phyloP scores from a whole-genome alignment of 2,113 vertebrate species.

The Cyphomyrus plagiostoma region DNA sequence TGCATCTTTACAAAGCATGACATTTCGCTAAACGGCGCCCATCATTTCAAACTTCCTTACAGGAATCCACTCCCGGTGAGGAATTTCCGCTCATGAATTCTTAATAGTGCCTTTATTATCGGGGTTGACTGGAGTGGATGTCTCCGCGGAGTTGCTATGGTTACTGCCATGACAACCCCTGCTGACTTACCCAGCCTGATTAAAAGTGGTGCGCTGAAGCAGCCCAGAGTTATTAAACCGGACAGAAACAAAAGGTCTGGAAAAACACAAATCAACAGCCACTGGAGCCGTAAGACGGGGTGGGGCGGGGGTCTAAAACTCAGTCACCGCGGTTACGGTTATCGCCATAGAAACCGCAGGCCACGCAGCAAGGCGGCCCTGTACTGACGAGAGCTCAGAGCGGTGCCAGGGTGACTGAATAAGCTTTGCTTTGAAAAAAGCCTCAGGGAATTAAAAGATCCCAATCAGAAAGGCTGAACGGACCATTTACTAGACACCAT shows the following conservation, averaged over 20 bases:
- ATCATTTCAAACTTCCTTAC: slow-evolving; percentile 4
- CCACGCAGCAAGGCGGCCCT: background rate
- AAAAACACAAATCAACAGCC: slow-evolving; percentile 8
- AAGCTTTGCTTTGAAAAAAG: background rate
- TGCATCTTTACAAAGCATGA: background rate
- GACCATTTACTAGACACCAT: background rate
- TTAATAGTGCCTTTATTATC: slow-evolving; percentile 20
- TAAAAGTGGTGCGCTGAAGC: slow-evolving; percentile 10
- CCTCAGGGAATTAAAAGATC: background rate
- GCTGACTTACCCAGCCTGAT: slow-evolving; percentile 11
- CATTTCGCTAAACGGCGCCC: background rate
- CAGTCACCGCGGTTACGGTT: background rate
- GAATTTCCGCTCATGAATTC: slow-evolving; percentile 24
- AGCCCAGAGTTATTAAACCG: slow-evolving; percentile 6
- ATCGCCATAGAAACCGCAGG: background rate
- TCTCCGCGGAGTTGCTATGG: slow-evolving; percentile 19
- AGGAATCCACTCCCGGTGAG: background rate
- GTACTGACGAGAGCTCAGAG: background rate
- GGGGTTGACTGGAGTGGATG: background rate
- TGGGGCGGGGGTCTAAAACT: background rate
- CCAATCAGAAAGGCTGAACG: background rate
- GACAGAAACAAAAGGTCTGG: background rate
- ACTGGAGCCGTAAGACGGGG: background rate
- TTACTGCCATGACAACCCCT: slow-evolving; percentile 1
- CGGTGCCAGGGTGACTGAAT: background rate